A percentile compares a stretch with the other conserved stretches of the same genome.
Evolutionary conservation across 2,113 vertebrate genomes (phyloP).

Genomic region (Beaufortia kweichowensis): DNA sequence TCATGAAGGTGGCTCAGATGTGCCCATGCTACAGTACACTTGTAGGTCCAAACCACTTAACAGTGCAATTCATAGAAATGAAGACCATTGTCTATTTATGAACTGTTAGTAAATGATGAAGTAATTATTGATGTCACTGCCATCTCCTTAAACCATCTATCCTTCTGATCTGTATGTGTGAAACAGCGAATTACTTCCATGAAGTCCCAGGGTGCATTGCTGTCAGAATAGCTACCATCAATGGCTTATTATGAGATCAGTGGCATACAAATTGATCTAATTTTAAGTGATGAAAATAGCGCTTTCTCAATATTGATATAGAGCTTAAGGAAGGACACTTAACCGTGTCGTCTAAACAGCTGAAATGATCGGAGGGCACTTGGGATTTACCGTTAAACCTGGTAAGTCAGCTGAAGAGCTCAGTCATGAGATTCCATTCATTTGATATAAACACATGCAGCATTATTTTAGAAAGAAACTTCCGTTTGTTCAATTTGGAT

Average conservation of each 20-base stretch:
- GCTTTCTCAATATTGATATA: conserved; percentile 4
- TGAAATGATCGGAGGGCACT: conserved; percentile 21
- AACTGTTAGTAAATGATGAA: conserved; percentile 34
- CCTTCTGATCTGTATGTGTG: not conserved
- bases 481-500: conserved; percentile 9
- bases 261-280: conserved; percentile 28
- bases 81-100: conserved; percentile 22
- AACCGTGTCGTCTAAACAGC: conserved; percentile 5
- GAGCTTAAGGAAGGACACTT: not conserved
- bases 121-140: conserved; percentile 44
- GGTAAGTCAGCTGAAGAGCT: conserved; percentile 31
- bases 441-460: conserved; percentile 14
- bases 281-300: conserved; percentile 35
- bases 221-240: conserved; percentile 32
- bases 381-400: conserved; percentile 1
- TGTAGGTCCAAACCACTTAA: not conserved
- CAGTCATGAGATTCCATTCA: conserved; percentile 10
- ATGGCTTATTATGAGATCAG: conserved; percentile 35
- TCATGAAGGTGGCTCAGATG: not conserved
- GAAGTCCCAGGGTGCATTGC: conserved; percentile 17
- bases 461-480: conserved; percentile 5
- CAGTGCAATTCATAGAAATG: conserved; percentile 32
- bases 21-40: not conserved
- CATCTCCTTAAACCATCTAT: conserved; percentile 10
- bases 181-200: conserved; percentile 36